These are phyloP conservation scores for Rhinolophus sinicus DNA, from an alignment of 2,113 vertebrate species.

Conservation along the genomic window DNA sequence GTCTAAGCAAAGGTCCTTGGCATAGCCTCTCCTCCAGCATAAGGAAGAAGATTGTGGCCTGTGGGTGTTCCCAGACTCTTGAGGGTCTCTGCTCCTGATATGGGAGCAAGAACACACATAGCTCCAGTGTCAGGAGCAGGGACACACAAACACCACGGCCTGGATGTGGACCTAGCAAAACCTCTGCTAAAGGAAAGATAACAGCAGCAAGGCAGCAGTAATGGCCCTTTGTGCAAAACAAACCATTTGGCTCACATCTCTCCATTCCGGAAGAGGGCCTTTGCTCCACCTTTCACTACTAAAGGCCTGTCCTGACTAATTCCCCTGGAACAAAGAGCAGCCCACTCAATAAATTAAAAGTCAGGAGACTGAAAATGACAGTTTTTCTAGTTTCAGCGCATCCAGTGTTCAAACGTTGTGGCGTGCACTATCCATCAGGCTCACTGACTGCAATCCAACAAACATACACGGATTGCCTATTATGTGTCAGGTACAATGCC, in stretches of 20 bases:
- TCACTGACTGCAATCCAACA: not conserved
- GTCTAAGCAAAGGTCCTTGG: not conserved
- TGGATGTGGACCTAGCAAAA: too few relatives aligned
- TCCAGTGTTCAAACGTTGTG: not conserved
- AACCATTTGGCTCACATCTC: too few relatives aligned
- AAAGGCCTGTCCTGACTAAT: not conserved
- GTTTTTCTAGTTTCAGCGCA: not conserved
- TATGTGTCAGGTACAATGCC: not conserved
- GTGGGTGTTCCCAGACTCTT: not conserved
- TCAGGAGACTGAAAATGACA: not conserved
- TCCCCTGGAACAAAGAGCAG: not conserved
- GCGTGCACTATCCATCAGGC: not conserved
- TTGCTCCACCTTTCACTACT: not conserved
- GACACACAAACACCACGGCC: not conserved
- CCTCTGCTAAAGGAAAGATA: not conserved
- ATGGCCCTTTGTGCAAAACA: too few relatives aligned
- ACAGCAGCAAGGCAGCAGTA: accelerated
- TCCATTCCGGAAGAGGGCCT: not conserved
- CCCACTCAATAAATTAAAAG: not conserved
- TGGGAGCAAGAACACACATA: not conserved
- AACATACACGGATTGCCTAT: not conserved
- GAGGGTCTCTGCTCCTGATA: not conserved
- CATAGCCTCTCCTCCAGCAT: not conserved
- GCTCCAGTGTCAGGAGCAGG: not conserved
- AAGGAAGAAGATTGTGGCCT: not conserved